Evolutionary conservation across 2,888 invertebrate species (phyloP), one percentile per base, ranked within the genome.

Genomic region (Cacoxenus indagator): DNA sequence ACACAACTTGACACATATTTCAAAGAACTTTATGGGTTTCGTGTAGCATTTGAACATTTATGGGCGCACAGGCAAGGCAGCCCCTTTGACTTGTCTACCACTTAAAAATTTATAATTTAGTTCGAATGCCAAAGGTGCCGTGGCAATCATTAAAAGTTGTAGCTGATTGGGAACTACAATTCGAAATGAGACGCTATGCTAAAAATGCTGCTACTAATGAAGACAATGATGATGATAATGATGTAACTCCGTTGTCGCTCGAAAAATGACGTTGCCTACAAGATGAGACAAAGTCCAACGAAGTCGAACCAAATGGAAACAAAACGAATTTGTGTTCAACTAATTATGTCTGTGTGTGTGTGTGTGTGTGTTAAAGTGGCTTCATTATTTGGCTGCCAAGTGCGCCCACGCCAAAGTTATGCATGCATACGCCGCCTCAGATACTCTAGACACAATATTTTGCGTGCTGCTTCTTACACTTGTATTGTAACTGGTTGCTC

Each of bases 361-460:
- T 27, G 55, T 37, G 26, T 31, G 54, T 65, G 6, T 54, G 55
- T 55, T 29, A 70, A 43, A 67, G 31, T 57, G 59, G 46, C 26
- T 55, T 22, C 45, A 73, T 69, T 55, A 66, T 48, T 62, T 65
- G 73, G 81, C 81, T 74, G 81, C 81, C 59, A 59, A 59, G 31
- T n/a, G n/a, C 29, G 31, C 29, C 59, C 31, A 59, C 54, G 54
- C 54, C 22, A 17, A 19, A 9, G 55, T n/a, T 11, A 4, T n/a
- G 11, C 11, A 43, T n/a, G 45, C 45, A 11, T 24, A 55, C 55
- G 27, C 55, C 31, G 11, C 29, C 19, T 31, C 59, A 19, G 29
- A 31, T 59, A 31, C 37, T 9, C 24, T 27, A 26, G 2, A 17
- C 59, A 59, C 1, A n/a, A 31, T 43, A 43, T 43, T 43, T 51